These are phyloP conservation scores for Neria commutata DNA, from an alignment of 2,888 invertebrate genomes.

Conservation along the genomic window DNA sequence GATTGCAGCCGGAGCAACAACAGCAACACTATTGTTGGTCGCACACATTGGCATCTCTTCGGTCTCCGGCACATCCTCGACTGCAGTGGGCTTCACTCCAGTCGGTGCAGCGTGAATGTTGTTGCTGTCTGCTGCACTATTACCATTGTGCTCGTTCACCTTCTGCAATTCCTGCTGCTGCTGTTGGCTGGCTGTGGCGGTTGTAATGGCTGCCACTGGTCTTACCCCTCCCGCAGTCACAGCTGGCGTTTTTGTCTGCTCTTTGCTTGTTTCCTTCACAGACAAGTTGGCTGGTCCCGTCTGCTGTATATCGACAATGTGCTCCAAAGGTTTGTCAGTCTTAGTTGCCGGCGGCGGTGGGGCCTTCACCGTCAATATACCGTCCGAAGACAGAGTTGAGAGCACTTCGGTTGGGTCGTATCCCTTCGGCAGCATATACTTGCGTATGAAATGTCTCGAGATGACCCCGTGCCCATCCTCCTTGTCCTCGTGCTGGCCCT, in stretches of 20 bases:
- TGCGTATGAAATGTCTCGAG: constrained; percentile 78
- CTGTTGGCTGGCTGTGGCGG: constrained; percentile 2
- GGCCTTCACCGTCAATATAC: constrained; percentile 76
- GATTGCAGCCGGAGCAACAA: constrained; percentile 8
- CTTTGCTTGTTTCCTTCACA: constrained; percentile 44
- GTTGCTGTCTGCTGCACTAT: too few relatives aligned
- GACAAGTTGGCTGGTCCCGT: constrained; percentile 66
- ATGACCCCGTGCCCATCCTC: constrained; percentile 77
- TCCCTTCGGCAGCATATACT: constrained; percentile 72
- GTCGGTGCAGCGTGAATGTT: too few relatives aligned
- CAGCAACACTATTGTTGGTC: constrained; percentile 1
- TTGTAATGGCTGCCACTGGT: constrained; percentile 17
- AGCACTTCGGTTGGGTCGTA: constrained; percentile 74
- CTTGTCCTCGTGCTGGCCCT: constrained; percentile 75
- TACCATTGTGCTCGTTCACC: neutral
- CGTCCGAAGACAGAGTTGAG: constrained; percentile 81
- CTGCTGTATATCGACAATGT: constrained; percentile 68
- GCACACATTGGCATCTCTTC: constrained; percentile 9
- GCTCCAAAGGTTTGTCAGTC: constrained; percentile 61
- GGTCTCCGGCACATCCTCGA: neutral
- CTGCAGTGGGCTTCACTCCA: too few relatives aligned
- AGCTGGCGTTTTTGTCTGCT: constrained; percentile 32
- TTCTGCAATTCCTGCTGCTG: constrained; percentile 6
- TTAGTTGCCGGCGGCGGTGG: constrained; percentile 63
- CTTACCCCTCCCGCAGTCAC: constrained; percentile 23